Base-by-base conservation (phyloP, 2,888 invertebrate genomes). In the Acleris literana region DNA sequence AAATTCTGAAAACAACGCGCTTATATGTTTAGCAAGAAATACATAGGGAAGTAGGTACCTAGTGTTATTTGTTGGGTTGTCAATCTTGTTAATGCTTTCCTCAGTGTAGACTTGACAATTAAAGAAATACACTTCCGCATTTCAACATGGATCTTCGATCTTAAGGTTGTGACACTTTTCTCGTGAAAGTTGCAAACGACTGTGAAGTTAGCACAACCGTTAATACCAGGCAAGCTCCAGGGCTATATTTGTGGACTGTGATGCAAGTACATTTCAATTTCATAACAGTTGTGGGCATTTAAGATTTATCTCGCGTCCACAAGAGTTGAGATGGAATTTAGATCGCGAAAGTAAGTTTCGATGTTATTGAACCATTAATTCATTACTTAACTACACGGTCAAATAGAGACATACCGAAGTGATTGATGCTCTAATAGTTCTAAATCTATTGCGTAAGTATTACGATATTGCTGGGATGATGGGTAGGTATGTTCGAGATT, bases 341-440 rank as follows among this genome's bases (percentile, higher is more conserved):
- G 72, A 61, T 71, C 70, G 82, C 79, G 82, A 83, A 84, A 84
- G 83, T 82, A 77, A 71, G 49, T 71, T 71, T 63, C 57, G 60
- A 70, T 71, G 71, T 64, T 66, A 69, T 64, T 71, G 66, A 59
- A 54, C 65, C 64, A 74, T 73, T 64, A 67, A 46, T 67, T 63
- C 54, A 63, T 73, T 72, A 72, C 73, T 70, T 71, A 79, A 74
- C 63, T 75, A 69, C 76, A 71, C 67, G 68, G 56, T 70, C 73
- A 75, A 73, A 75, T 79, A 70, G 72, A 75, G 60, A 53, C 53
- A 53, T 68, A 56, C 57, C 63, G 63, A 49, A 71, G 63, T 74
- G 73, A 78, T 81, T 79, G 74, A 80, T 75, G 72, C 63, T 68
- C 72, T 68, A 70, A 76, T 75, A 72, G 65, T 43, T 72, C 68